phyloP scores from a whole-genome alignment of 2,113 vertebrate species.

The Dipodomys stephensi region DNA sequence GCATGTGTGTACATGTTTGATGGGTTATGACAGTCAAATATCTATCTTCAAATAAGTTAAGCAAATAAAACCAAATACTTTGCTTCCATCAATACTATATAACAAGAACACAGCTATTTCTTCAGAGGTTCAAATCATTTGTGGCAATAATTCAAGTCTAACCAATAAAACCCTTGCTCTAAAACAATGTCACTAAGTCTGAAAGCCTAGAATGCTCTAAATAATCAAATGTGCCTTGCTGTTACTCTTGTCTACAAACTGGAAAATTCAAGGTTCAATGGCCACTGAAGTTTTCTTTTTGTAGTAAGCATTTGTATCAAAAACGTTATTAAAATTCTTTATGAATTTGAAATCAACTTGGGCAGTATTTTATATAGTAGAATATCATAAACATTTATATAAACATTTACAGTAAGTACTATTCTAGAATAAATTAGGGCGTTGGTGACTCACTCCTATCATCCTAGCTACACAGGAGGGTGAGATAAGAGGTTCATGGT shows the following conservation, averaged over 20 bases:
- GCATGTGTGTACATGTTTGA: neutral
- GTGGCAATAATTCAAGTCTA: neutral
- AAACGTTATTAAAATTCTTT: neutral
- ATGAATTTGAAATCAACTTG: conserved; percentile 2
- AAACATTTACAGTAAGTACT: conserved; percentile 14
- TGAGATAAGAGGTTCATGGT: too few species aligned
- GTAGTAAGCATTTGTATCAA: neutral
- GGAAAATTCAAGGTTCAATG: neutral
- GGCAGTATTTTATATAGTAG: neutral
- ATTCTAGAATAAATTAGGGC: neutral
- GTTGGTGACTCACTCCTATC: too few species aligned
- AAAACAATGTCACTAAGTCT: neutral
- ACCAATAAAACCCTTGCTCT: neutral
- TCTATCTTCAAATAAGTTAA: neutral
- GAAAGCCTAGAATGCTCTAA: neutral
- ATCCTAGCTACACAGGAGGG: too few species aligned
- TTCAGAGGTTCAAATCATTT: neutral
- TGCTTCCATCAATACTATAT: neutral
- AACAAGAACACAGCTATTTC: neutral
- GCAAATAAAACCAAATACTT: neutral
- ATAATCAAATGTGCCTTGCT: neutral
- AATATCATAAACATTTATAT: conserved; percentile 2
- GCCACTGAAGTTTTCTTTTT: neutral
- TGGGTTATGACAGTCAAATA: neutral
- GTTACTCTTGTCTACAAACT: neutral